Evolutionary conservation across 2,797 vertebrate species (phyloP).

Genomic region (Nyctibius grandis): DNA sequence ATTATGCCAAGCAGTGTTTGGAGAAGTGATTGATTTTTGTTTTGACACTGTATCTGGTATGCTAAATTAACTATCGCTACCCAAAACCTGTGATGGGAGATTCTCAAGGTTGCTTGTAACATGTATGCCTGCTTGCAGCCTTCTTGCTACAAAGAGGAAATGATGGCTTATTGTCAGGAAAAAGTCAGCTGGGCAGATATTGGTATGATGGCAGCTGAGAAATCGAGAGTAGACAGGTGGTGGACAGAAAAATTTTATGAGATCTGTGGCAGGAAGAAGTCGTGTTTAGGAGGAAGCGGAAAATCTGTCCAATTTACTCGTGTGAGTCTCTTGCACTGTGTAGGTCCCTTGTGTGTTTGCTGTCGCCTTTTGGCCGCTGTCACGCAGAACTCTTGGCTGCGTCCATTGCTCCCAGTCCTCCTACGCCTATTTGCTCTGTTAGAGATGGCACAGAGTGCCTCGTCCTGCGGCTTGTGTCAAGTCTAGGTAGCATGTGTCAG

Average conservation of each 20-base stretch:
- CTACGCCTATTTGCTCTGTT: background rate
- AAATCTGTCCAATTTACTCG: background rate
- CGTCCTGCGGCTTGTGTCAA: background rate
- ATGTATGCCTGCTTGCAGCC: background rate
- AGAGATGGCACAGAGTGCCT: background rate
- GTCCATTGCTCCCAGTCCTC: background rate
- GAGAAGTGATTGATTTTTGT: background rate
- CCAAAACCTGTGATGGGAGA: background rate
- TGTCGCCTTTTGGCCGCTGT: slow-evolving; percentile 12
- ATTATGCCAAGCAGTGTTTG: background rate
- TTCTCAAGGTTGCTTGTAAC: background rate
- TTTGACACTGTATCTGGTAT: background rate
- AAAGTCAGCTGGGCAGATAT: background rate
- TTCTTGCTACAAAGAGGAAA: background rate
- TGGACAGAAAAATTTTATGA: background rate
- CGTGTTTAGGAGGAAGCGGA: background rate
- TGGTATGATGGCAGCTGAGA: background rate
- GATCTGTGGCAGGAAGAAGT: background rate
- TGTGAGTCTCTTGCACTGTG: fast-evolving
- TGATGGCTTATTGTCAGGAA: background rate
- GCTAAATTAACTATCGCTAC: background rate
- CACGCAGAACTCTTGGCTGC: background rate
- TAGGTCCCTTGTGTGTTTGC: background rate
- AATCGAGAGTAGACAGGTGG: background rate
- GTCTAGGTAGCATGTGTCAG: background rate